These are phyloP conservation scores for Chironomus tepperi DNA, from an alignment of 1,140 invertebrate genomes.

Conservation along the genomic window DNA sequence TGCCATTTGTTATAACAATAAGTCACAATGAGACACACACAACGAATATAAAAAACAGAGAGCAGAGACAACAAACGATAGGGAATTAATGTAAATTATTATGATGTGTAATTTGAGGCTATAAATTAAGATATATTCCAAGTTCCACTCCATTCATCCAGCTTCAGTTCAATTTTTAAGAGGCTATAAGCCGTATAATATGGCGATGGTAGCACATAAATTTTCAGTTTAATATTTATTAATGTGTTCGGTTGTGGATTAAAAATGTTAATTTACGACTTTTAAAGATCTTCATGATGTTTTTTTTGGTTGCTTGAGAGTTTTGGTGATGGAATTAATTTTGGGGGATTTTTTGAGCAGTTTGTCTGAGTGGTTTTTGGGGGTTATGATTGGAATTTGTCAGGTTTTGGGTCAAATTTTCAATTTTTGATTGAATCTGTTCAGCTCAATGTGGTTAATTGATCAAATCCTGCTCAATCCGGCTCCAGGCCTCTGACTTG, in stretches of 20 bases:
- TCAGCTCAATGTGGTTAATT: too few species aligned
- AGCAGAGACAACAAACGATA: neutral
- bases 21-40: neutral
- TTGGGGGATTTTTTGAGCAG: neutral
- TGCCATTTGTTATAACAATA: too few species aligned
- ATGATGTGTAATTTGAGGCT: slow-evolving; percentile 22
- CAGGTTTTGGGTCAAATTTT: too few species aligned
- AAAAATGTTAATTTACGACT: slow-evolving; percentile 23
- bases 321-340: neutral
- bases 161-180: too few species aligned
- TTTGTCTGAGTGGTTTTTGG: neutral
- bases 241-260: neutral
- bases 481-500: too few species aligned
- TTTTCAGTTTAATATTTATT: slow-evolving; percentile 21
- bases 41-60: neutral
- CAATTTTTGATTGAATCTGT: too few species aligned
- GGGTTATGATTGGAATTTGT: too few species aligned
- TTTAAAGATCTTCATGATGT: neutral
- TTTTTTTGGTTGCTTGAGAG: too few species aligned
- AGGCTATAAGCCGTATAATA: neutral
- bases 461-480: too few species aligned
- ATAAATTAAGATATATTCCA: slow-evolving; percentile 22
- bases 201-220: slow-evolving; percentile 12
- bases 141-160: neutral
- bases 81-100: slow-evolving; percentile 23